Evolutionary conservation across 2,888 invertebrate species (phyloP).

Genomic region (Eilema depressum): DNA sequence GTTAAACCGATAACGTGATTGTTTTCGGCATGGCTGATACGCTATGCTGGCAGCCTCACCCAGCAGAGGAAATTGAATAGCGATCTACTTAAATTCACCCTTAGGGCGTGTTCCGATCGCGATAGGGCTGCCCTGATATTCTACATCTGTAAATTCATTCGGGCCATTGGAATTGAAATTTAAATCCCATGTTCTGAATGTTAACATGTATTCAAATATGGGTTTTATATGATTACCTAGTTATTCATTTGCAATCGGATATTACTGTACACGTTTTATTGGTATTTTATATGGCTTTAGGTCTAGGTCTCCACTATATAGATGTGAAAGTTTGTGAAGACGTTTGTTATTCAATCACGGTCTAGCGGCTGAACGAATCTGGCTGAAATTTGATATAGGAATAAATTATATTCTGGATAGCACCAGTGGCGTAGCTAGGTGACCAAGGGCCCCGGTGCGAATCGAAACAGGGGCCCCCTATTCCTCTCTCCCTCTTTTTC

Average conservation of each 20-base stretch:
- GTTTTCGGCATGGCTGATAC: constrained; percentile 57
- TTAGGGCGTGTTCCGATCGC: constrained; percentile 50
- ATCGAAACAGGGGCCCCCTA: too few species aligned
- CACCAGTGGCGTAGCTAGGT: too few species aligned
- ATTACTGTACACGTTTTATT: not conserved
- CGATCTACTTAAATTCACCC: constrained; percentile 64
- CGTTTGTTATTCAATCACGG: too few species aligned
- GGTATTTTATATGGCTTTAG: not conserved
- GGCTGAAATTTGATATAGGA: too few species aligned
- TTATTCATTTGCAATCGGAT: not conserved
- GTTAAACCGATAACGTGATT: constrained; percentile 39
- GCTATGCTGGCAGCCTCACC: constrained; percentile 41
- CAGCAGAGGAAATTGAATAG: constrained; percentile 70
- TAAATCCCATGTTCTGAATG: constrained; percentile 21
- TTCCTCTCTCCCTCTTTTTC: too few species aligned
- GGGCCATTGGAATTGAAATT: constrained; percentile 31
- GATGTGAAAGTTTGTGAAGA: too few species aligned
- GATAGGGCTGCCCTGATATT: constrained; percentile 35
- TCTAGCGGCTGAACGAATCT: too few species aligned
- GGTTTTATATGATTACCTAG: not conserved
- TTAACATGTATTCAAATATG: not conserved
- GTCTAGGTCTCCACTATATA: not conserved
- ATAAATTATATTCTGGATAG: too few species aligned
- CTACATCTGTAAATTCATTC: constrained; percentile 36
- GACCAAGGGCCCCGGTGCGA: too few species aligned